Evolutionary conservation across 2,113 vertebrate genomes (phyloP).

Genomic region (Chionodraco myersi): DNA sequence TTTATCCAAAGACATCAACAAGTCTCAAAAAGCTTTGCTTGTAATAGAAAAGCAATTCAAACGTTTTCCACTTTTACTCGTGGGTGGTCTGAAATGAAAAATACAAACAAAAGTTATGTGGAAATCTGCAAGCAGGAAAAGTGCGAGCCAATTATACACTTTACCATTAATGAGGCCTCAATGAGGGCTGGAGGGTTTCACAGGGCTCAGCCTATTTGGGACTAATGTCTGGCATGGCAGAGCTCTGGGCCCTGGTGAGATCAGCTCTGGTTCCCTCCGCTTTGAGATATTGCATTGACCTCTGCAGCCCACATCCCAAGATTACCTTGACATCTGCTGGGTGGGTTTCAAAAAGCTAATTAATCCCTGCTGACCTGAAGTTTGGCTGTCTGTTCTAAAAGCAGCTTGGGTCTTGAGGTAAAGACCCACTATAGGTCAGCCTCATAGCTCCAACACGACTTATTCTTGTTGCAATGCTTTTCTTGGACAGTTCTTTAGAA

Average conservation of each 20-base stretch:
- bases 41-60: background rate
- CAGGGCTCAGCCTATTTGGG: conserved; percentile 50
- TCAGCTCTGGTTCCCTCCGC: conserved; percentile 62
- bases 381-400: conserved; percentile 76
- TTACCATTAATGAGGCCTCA: conserved; percentile 62
- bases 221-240: conserved; percentile 47
- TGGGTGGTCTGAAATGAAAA: background rate
- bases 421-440: conserved; percentile 67
- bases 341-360: conserved; percentile 83
- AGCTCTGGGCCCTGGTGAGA: conserved; percentile 55
- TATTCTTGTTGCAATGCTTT: conserved; percentile 28
- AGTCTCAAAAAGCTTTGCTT: background rate
- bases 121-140: conserved; percentile 11
- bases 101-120: conserved; percentile 5
- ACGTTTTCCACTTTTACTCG: background rate
- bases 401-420: conserved; percentile 61
- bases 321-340: conserved; percentile 85
- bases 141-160: conserved; percentile 58
- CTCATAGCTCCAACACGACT: conserved; percentile 29
- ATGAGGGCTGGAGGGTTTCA: conserved; percentile 41
- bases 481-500: conserved; percentile 35
- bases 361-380: conserved; percentile 84
- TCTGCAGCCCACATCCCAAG: conserved; percentile 75
- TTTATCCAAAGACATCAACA: background rate
- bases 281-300: conserved; percentile 82